Percentiles rank a stretch among this genome's conserved stretches.
Evolutionary conservation across 2,113 vertebrate genomes (phyloP).

Genomic region (Calypte anna): DNA sequence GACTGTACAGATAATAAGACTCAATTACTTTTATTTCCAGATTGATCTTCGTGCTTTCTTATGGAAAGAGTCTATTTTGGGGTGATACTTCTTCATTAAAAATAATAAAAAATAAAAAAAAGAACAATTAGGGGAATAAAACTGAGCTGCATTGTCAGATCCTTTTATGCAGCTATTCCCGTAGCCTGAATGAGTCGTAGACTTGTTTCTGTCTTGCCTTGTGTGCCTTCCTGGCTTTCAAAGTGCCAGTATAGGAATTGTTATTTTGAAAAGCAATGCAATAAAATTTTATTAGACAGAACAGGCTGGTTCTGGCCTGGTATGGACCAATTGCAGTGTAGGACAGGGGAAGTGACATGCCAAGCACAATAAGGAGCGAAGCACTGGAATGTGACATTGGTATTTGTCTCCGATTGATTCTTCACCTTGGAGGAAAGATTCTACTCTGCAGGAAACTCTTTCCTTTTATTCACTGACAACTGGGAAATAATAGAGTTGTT

Average conservation of each 20-base stretch:
- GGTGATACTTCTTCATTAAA: neutral
- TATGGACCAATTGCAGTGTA: neutral
- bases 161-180: conserved; percentile 30
- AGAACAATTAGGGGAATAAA: conserved; percentile 59
- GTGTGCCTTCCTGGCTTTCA: conserved; percentile 64
- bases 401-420: neutral
- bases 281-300: conserved; percentile 37
- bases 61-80: conserved; percentile 27
- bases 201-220: conserved; percentile 75
- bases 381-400: conserved; percentile 36
- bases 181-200: conserved; percentile 47
- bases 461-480: neutral
- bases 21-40: conserved; percentile 29
- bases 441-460: neutral
- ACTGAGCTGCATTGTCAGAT: conserved; percentile 51
- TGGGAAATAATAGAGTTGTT: neutral
- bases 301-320: conserved; percentile 46
- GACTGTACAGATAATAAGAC: neutral
- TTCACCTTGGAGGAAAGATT: conserved; percentile 12
- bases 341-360: neutral
- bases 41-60: neutral
- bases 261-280: conserved; percentile 48
- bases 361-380: conserved; percentile 60
- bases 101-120: neutral
- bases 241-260: conserved; percentile 54